Evolutionary conservation across 2,113 vertebrate genomes (phyloP), one percentile per base, ranked within the genome.

Genomic region (Chaetorhynchus papuensis): DNA sequence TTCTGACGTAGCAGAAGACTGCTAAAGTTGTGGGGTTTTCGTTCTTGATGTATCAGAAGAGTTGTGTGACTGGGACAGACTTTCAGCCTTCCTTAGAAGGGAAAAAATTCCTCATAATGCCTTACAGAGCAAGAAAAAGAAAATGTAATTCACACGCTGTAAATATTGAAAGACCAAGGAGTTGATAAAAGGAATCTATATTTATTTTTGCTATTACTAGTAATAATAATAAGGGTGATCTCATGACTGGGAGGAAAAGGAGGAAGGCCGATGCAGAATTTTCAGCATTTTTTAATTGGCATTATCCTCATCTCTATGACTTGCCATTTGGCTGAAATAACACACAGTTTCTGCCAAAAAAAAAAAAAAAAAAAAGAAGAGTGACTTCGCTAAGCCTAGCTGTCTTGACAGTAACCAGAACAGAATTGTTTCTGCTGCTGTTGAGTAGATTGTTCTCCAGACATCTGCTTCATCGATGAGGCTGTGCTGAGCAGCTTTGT

Each of bases 251-350:
- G 35, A 87, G 16, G 63, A 59, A 82, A 84, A 83, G 15, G 11
- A 83, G 17, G 41, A 79, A 94, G 50, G 14, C 12, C 44, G 65
- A 16, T 47, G 26, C 28, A 83, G 53, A 77, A 66, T 76, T 93
- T 93, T 82, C 65, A 59, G 21, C n/a, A 3, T n/a, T 65, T 56
- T 64, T 57, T 11, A 75, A 13, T 49, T 83, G 45, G 50, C 20
- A 14, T 59, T 74, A 24, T 72, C 9, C 6, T 1, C 3, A 15
- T 76, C 45, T 70, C 54, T 78, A 11, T 59, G 60, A 74, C 75
- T 94, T 90, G 79, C 84, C 59, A 22, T 92, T 92, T 95, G 72
- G n/a, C 68, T 92, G 69, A 74, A 96, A 63, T 35, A 88, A 66
- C 13, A 35, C 4, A 5, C 14, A 24, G 7, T 6, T 86, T 88